Percentiles rank a stretch among this genome's conserved stretches.
Conservation (phyloP, 2,113 vertebrate species). For the Telmatochromis bifrenatus region DNA sequence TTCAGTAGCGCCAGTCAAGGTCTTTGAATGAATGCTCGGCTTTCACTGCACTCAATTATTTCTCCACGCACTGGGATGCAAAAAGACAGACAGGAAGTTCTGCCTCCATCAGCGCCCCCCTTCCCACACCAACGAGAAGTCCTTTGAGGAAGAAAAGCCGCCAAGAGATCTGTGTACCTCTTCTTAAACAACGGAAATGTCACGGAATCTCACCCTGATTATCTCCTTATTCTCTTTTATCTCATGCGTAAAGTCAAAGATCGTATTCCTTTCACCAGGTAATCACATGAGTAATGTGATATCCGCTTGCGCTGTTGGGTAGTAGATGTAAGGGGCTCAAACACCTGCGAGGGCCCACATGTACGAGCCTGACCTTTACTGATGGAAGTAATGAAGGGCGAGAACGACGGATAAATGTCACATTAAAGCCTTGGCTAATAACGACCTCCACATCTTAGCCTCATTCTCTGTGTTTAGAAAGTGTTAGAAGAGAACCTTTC, state of each 20-base stretch:
- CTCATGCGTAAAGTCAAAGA: neutral
- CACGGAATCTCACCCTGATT: neutral
- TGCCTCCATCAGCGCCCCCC: slow-evolving; percentile 18
- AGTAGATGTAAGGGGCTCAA: neutral
- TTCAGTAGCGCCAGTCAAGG: slow-evolving; percentile 8
- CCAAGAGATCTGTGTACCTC: neutral
- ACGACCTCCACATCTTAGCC: neutral
- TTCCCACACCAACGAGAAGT: neutral
- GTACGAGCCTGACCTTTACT: slow-evolving; percentile 47
- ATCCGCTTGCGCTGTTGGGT: neutral
- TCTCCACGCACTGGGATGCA: slow-evolving; percentile 15
- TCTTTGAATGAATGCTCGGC: slow-evolving; percentile 38
- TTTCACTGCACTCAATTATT: slow-evolving; percentile 23
- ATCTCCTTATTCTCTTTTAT: neutral
- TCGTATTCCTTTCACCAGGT: neutral
- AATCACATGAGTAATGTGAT: neutral
- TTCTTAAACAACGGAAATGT: neutral
- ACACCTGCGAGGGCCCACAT: slow-evolving; percentile 12
- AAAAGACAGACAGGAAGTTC: slow-evolving; percentile 55
- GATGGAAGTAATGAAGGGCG: slow-evolving; percentile 28
- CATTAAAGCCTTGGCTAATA: slow-evolving; percentile 20
- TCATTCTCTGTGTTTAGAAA: neutral
- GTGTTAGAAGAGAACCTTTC: neutral
- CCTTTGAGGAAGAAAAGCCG: neutral
- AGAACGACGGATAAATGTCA: slow-evolving; percentile 34